Base-by-base conservation (phyloP, 2,113 vertebrate genomes). In the Gadus macrocephalus region DNA sequence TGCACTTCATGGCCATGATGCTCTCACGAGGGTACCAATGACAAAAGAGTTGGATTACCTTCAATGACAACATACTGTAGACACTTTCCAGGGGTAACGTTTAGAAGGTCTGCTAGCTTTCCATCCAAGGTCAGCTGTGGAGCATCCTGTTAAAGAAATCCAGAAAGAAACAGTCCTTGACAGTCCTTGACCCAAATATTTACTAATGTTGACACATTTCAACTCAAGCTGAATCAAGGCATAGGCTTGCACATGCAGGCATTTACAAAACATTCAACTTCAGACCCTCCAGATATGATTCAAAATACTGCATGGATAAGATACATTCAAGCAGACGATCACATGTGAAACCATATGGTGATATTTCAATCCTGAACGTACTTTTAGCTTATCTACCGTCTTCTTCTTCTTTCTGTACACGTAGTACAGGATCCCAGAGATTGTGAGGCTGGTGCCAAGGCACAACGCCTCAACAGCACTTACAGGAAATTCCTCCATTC, bases 21-120 rank as follows among this genome's bases (percentile, higher is more conserved):
- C 4, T 35, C 31, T 27, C 49, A n/a, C 73, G 19, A 53, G 66
- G 25, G n/a, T 69, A 0, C 25, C 17, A 60, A 60, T 19, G 11
- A 19, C 68, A 73, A 72, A 19, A 67, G 3, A 28, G 27, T 16
- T 12, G 84, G 53, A 61, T 90, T 87, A 96, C 95, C 95, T 92
- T 96, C 93, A 56, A 96, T 84, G 58, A 93, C 90, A 70, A 89
- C 93, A 3, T 95, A 96, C 55, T 88, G 86, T 42, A 95, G 87
- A 86, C 92, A 92, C 0, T 86, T 90, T 67, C 89, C 93, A n/a
- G 91, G 88, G 17, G 92, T 87, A 0, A 80, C 86, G 62, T 94
- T 91, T 66, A 95, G 82, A 73, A 92, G 69, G 9, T 87, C 79
- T 56, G 86, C 82, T 55, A 96, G 91, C 61, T 87, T 62, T 0